These are phyloP conservation scores for Suricata suricatta DNA, from an alignment of 2,113 vertebrate species.

Conservation along the genomic window DNA sequence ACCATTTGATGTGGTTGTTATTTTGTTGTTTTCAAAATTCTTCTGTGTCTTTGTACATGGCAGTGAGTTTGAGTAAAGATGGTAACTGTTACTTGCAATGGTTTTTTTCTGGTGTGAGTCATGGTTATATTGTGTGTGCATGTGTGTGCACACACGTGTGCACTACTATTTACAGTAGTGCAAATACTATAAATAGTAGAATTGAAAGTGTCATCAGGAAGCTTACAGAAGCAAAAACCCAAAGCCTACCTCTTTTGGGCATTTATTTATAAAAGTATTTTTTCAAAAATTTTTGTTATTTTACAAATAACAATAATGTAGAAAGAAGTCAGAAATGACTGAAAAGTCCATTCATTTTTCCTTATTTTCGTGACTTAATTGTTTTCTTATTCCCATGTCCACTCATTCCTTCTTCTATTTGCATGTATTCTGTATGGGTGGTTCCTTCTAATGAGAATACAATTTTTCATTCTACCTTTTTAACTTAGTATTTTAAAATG, in stretches of 20 bases:
- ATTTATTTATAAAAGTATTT: background rate
- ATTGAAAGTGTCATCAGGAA: background rate
- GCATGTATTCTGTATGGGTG: background rate
- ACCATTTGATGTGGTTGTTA: background rate
- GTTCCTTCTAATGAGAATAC: background rate
- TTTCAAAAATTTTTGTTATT: background rate
- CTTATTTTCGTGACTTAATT: background rate
- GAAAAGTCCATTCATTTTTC: background rate
- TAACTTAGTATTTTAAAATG: background rate
- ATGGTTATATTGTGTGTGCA: background rate
- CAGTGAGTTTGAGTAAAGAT: background rate
- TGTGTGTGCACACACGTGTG: rapidly evolving
- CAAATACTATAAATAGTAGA: background rate
- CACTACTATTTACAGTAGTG: background rate
- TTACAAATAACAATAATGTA: background rate
- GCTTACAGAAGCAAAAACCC: background rate
- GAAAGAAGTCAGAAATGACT: background rate
- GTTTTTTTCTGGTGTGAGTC: background rate
- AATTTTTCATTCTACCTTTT: background rate
- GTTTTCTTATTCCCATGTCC: background rate
- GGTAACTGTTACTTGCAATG: background rate
- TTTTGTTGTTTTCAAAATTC: background rate
- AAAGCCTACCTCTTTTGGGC: background rate
- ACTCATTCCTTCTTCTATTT: background rate
- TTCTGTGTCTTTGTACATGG: background rate